Base-by-base conservation (phyloP, 2,888 invertebrate genomes). In the Listrodromus nycthemerus region DNA sequence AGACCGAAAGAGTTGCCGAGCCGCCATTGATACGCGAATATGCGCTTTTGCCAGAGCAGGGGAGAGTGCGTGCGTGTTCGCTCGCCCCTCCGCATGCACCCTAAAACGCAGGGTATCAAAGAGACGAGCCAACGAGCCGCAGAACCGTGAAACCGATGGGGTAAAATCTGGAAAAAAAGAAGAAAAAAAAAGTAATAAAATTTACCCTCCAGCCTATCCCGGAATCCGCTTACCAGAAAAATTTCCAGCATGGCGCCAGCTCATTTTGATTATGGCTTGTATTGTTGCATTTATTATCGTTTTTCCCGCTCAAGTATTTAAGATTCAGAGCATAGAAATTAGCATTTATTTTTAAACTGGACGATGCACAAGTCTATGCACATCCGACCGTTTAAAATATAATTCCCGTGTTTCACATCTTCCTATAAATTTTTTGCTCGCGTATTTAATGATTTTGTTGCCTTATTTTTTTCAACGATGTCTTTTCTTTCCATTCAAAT, bases 21-120 rank as follows among this genome's bases (percentile, higher is more conserved):
- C n/a, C 85, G 85, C 85, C 85, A 85, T 85, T 85, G 76, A 71
- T 85, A 85, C 85, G 85, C 80, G 63, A 63, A 75, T 84, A 77
- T 78, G 78, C 77, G 82, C 63, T 82, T 76, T 71, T 61, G 77
- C 50, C 61, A 69, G 63, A 82, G 67, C 67, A 33, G 48, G 45
- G 65, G 58, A 66, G 67, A 77, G 80, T 74, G 74, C 77, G 70
- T 83, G 80, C 63, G 80, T 75, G 80, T 74, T 61, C 69, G 63
- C 63, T 58, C 76, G 77, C 76, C 83, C 83, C 85, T 79, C 66
- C 73, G 65, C 63, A 41, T 79, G 67, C 80, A 80, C 77, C 76
- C 80, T 69, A 82, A 85, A 76, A 66, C 78, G 75, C 80, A 83
- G 69, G 19, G 30, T 61, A 69, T 10, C 66, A 58, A n/a, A 45